Conservation (phyloP, 2,113 vertebrate genomes). For the Vidua macroura region DNA sequence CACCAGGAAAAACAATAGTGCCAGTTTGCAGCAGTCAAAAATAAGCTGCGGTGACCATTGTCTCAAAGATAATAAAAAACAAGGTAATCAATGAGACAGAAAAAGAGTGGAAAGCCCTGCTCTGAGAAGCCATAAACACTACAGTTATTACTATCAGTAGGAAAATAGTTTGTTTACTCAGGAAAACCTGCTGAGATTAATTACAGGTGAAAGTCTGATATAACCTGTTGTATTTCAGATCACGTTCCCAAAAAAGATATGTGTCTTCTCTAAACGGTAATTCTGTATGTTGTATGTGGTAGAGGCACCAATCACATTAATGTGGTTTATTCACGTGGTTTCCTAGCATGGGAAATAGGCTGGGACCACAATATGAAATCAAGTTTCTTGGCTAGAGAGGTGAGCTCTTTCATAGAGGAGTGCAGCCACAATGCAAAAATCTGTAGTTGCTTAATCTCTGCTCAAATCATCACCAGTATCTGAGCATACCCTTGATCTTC, state of each 20-base stretch:
- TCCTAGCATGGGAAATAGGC: not conserved
- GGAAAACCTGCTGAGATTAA: not conserved
- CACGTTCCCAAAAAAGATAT: fast-evolving
- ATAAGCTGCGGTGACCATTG: not conserved
- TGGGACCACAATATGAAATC: not conserved
- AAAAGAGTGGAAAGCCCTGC: not conserved
- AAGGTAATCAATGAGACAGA: not conserved
- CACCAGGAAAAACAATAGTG: not conserved
- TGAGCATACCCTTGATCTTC: not conserved
- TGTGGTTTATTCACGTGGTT: fast-evolving
- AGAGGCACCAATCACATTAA: not conserved
- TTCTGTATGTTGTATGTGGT: not conserved
- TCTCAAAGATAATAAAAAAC: not conserved
- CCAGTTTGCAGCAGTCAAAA: not conserved
- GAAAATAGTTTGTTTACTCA: not conserved
- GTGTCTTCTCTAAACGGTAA: not conserved
- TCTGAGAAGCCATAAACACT: not conserved
- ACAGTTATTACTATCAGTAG: not conserved
- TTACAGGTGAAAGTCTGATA: not conserved
- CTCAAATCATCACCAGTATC: not conserved
- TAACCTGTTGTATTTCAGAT: not conserved
- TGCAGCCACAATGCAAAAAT: not conserved
- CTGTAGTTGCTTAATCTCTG: not conserved
- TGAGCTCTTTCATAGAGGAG: not conserved
- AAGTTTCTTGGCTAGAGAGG: not conserved